Evolutionary conservation across 1,140 invertebrate genomes (phyloP).

Genomic region (Pseudachorutes palmiensis): DNA sequence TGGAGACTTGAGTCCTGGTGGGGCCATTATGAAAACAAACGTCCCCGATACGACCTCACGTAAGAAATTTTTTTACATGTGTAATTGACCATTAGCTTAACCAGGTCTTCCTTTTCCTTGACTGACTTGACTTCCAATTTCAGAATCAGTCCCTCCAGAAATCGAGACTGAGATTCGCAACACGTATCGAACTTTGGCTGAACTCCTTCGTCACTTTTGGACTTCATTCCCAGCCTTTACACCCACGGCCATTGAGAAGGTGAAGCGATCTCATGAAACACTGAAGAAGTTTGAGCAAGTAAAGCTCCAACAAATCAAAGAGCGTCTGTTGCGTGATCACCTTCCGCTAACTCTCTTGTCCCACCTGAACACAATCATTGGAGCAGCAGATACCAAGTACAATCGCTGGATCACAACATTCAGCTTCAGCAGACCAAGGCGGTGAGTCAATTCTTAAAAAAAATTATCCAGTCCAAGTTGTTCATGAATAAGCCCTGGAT

Average conservation of each 20-base stretch:
- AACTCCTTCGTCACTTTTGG: constrained; percentile 90
- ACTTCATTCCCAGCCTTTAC: constrained; percentile 81
- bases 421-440: no score
- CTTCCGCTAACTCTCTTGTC: constrained; percentile 14
- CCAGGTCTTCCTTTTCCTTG: not conserved
- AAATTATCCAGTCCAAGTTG: no score
- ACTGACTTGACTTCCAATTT: constrained; percentile 32
- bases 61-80: constrained; percentile 2
- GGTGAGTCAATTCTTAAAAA: no score
- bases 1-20: constrained; percentile 85
- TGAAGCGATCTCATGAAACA: constrained; percentile 75
- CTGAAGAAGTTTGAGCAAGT: constrained; percentile 76
- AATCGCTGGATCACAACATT: constrained; percentile 8
- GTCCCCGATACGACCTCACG: constrained; percentile 14
- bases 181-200: constrained; percentile 73
- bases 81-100: not conserved
- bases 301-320: constrained; percentile 57
- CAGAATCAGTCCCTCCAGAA: constrained; percentile 70
- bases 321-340: constrained; percentile 26
- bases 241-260: constrained; percentile 66
- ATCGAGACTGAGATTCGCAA: constrained; percentile 72
- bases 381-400: constrained; percentile 21
- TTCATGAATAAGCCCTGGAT: no score
- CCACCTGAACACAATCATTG: constrained; percentile 20
- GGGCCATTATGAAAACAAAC: constrained; percentile 75